Conservation (phyloP, 2,888 invertebrate species). For the Xanthorhoe designata region DNA sequence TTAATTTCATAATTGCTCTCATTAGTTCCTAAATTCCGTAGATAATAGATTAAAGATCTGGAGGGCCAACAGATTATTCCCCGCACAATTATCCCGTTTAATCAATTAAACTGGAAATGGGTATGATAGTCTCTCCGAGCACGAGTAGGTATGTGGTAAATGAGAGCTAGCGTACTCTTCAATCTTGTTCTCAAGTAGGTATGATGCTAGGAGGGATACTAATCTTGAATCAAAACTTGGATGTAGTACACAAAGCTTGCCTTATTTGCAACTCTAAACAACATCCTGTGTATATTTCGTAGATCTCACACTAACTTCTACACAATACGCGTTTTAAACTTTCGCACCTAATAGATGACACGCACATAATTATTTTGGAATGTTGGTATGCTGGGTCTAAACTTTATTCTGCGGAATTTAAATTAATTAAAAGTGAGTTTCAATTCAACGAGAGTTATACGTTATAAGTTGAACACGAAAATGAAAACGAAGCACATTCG, state of each 20-base stretch:
- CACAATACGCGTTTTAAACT: slow-evolving; percentile 37
- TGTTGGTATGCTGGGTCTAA: slow-evolving; percentile 16
- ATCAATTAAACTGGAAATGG: slow-evolving; percentile 58
- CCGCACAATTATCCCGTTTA: slow-evolving; percentile 62
- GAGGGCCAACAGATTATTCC: slow-evolving; percentile 45
- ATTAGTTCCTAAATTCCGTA: slow-evolving; percentile 26
- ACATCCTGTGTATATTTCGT: slow-evolving; percentile 26
- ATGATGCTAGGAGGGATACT: neutral
- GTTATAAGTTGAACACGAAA: slow-evolving; percentile 32
- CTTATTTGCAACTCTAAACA: slow-evolving; percentile 15
- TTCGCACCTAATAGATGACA: slow-evolving; percentile 36
- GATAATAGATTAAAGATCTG: slow-evolving; percentile 37
- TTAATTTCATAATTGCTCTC: slow-evolving; percentile 4
- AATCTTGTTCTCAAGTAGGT: too few species aligned
- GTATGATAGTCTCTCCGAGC: slow-evolving; percentile 41
- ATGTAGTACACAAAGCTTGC: neutral
- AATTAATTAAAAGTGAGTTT: slow-evolving; percentile 37
- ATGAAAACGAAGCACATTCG: slow-evolving; percentile 38
- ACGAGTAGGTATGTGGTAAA: slow-evolving; percentile 31
- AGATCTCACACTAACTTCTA: slow-evolving; percentile 23
- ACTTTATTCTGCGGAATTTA: slow-evolving; percentile 25
- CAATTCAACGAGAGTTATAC: slow-evolving; percentile 26
- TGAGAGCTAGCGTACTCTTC: neutral
- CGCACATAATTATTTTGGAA: slow-evolving; percentile 32
- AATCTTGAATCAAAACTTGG: neutral